Evolutionary conservation across 1,140 invertebrate species (phyloP).

Genomic region (Microplitis mediator): DNA sequence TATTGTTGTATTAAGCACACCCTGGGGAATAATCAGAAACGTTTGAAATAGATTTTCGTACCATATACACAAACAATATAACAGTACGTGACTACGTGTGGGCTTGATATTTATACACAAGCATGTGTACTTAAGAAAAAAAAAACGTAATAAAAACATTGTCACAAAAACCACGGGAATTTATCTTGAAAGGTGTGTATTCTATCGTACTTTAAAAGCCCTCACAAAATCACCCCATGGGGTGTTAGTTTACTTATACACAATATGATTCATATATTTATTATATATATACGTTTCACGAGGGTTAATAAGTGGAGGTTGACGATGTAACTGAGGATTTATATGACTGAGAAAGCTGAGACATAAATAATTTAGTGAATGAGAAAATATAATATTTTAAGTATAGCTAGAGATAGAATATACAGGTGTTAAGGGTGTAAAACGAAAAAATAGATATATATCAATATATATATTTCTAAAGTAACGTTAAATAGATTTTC

Average conservation of each 20-base stretch:
- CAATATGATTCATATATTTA: constrained; percentile 19
- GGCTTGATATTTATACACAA: not conserved
- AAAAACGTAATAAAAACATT: constrained; percentile 1
- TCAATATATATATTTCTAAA: not conserved
- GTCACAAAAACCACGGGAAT: constrained; percentile 14
- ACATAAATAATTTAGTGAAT: not conserved
- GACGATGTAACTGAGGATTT: constrained; percentile 17
- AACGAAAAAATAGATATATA: not conserved
- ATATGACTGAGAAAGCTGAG: constrained; percentile 1
- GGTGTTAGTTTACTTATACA: constrained; percentile 21
- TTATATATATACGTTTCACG: not conserved
- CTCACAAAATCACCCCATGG: constrained; percentile 13
- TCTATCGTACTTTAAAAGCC: not conserved
- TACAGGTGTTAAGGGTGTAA: not conserved
- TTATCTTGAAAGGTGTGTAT: constrained; percentile 14
- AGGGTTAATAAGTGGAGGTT: constrained; percentile 28
- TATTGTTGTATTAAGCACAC: too few species aligned
- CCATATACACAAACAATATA: too few species aligned
- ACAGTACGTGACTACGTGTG: not conserved
- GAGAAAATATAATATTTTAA: too few species aligned
- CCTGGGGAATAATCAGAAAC: too few species aligned
- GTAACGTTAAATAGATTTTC: not conserved
- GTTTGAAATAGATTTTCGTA: too few species aligned
- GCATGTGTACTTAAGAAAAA: not conserved
- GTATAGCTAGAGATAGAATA: not conserved